A percentile compares a stretch with the other conserved stretches of the same genome.
Conservation (phyloP, 2,888 invertebrate genomes). For the Peribatodes rhomboidaria region DNA sequence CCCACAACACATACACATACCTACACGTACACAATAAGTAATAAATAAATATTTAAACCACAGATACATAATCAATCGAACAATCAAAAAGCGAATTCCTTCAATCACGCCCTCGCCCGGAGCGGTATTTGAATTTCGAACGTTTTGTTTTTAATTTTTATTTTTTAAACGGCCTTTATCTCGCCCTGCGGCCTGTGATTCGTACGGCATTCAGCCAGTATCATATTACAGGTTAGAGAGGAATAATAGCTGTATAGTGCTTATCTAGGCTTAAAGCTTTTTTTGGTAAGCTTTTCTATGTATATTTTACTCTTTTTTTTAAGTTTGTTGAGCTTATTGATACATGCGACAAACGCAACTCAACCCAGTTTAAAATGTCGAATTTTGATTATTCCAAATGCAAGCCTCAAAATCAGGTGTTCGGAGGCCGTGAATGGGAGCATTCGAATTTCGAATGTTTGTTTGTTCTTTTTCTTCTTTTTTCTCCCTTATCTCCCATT, state of each 20-base stretch:
- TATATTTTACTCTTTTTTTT: not conserved
- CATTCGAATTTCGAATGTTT: constrained; percentile 71
- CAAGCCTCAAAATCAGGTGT: constrained; percentile 64
- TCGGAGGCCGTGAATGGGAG: constrained; percentile 68
- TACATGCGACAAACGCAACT: not conserved
- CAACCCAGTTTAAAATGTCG: not conserved
- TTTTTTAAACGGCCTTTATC: constrained; percentile 77
- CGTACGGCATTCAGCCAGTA: constrained; percentile 68
- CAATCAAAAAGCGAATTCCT: constrained; percentile 66
- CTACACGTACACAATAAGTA: not conserved
- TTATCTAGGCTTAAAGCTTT: not conserved
- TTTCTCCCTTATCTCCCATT: constrained; percentile 68
- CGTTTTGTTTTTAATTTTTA: constrained; percentile 64
- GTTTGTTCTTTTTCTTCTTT: constrained; percentile 66
- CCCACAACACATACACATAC: not conserved
- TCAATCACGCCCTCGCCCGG: constrained; percentile 56
- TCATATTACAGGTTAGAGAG: constrained; percentile 78
- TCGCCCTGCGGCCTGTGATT: constrained; percentile 77
- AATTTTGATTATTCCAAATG: constrained; percentile 43
- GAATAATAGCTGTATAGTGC: constrained; percentile 67
- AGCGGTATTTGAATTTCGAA: constrained; percentile 79
- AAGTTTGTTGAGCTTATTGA: not conserved
- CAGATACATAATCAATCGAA: constrained; percentile 56
- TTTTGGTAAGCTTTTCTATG: not conserved
- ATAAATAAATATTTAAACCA: constrained; percentile 20